Conservation (phyloP, 2,113 vertebrate species). For the Enhydra lutris region DNA sequence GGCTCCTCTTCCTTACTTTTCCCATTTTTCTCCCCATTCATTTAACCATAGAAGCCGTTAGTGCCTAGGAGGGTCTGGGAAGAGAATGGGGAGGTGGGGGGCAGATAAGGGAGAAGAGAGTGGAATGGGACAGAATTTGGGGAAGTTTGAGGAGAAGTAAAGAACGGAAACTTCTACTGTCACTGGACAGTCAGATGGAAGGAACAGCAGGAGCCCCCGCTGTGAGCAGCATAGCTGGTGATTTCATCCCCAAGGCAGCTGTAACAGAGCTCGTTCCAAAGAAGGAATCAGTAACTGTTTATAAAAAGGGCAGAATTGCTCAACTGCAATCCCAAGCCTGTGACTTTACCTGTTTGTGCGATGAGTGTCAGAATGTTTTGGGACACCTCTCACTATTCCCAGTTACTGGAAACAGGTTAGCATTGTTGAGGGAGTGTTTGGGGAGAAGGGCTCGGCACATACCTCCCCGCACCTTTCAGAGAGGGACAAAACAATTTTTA, state of each 20-base stretch:
- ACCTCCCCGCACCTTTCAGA: background rate
- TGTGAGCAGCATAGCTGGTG: background rate
- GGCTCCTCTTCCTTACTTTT: background rate
- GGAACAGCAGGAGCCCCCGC: background rate
- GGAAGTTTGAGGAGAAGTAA: background rate
- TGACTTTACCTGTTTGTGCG: conserved; percentile 25
- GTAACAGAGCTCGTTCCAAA: background rate
- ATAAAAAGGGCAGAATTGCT: background rate
- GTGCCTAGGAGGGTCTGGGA: background rate
- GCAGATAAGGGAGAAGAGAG: background rate
- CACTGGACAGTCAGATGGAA: background rate
- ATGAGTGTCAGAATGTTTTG: background rate
- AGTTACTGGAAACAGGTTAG: background rate
- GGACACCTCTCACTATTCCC: background rate
- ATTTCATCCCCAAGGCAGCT: conserved; percentile 52
- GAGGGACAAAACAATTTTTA: background rate
- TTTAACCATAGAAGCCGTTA: background rate
- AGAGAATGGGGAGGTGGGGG: background rate
- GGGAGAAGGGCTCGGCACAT: background rate
- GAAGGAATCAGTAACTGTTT: conserved; percentile 32
- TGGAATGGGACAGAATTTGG: background rate
- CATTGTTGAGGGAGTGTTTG: background rate
- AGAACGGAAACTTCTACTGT: background rate
- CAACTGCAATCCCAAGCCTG: background rate
- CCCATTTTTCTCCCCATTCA: background rate